Base-by-base conservation (phyloP, 2,888 invertebrate species). In the Cosmia pyralina region DNA sequence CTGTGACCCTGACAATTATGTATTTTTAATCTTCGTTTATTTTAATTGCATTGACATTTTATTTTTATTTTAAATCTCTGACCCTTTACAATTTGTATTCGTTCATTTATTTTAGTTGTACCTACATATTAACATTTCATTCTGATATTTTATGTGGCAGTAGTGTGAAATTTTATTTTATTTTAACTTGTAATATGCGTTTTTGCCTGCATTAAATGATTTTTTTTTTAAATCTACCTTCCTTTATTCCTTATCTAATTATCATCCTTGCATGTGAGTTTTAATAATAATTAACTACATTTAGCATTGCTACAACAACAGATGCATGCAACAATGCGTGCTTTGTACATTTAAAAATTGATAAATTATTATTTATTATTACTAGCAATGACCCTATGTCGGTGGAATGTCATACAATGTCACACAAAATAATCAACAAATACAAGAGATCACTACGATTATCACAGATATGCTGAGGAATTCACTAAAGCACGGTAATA, bases 221-320 rank as follows among this genome's bases (percentile, higher is more conserved):
- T n/a, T n/a, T n/a, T n/a, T n/a, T n/a, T n/a, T n/a, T n/a, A n/a
- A n/a, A n/a, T 7, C n/a, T 64, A 53, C 7, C 17, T 55, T n/a
- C 15, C 17, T 10, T 52, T 15, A 44, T 34, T 28, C 19, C 44
- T 58, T 50, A 76, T 65, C 58, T 34, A 3, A 4, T 60, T n/a
- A n/a, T n/a, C n/a, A n/a, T n/a, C n/a, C n/a, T n/a, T 34, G 60
- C 60, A 62, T 77, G 55, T 19, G 8, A 17, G 53, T 75, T 75
- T 60, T 41, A 53, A 76, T 75, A 68, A 77, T 28, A 28, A 28
- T 28, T 44, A 67, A 10, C 5, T 38, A 68, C 44, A 76, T 66
- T 38, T 34, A 52, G n/a, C 11, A 53, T 50, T 53, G 38, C 65
- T 46, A 13, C 8, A 15, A 60, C 6, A 19, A 13, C 19, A 62